Conservation (phyloP, 2,888 invertebrate species). For the Tillus elongatus region DNA sequence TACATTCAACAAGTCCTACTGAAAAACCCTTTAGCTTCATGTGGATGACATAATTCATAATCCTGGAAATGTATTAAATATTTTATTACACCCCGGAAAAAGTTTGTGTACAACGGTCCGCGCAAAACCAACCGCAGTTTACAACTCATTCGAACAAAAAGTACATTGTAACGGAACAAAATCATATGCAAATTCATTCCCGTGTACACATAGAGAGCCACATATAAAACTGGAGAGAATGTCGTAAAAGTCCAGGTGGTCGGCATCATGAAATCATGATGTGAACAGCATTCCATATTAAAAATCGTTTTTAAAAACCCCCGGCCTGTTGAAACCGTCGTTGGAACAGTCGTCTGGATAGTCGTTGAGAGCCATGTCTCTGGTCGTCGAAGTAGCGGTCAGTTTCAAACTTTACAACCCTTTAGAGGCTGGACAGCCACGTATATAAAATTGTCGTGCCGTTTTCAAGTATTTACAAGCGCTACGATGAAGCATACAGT, state of each 20-base stretch:
- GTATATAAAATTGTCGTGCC: conserved; percentile 29
- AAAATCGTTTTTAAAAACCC: conserved; percentile 24
- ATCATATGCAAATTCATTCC: conserved; percentile 1
- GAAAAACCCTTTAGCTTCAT: too few species aligned
- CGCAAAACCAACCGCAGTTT: too few species aligned
- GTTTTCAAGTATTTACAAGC: conserved; percentile 13
- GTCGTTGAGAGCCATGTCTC: too few species aligned
- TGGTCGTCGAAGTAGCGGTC: too few species aligned
- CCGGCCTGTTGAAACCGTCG: not conserved
- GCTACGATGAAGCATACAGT: too few species aligned
- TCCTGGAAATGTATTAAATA: too few species aligned
- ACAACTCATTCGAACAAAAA: too few species aligned
- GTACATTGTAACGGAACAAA: not conserved
- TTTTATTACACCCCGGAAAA: too few species aligned
- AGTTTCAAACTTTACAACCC: conserved; percentile 28
- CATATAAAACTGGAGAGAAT: conserved; percentile 10
- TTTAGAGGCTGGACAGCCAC: conserved; percentile 24
- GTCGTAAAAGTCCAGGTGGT: conserved; percentile 25
- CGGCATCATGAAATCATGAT: conserved; percentile 20
- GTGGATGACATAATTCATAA: too few species aligned
- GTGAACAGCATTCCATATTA: conserved; percentile 20
- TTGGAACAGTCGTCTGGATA: too few species aligned
- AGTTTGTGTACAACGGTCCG: too few species aligned
- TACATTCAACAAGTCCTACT: too few species aligned
- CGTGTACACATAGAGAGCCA: conserved; percentile 5